Evolutionary conservation across 1,140 invertebrate species (phyloP).

Genomic region (Leptinotarsa texana): DNA sequence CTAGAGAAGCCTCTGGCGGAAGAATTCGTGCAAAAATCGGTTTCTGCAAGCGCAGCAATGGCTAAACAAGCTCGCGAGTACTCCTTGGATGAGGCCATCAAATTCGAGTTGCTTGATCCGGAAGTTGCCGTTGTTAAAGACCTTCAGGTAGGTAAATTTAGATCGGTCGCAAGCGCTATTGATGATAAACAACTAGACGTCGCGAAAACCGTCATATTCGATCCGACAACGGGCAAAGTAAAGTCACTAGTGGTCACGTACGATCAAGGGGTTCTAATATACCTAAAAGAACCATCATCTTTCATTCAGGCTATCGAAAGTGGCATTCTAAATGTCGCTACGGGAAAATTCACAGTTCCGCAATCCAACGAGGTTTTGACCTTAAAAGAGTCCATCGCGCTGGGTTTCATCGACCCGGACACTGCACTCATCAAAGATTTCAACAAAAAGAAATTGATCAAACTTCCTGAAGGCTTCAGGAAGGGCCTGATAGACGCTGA

Average conservation of each 20-base stretch:
- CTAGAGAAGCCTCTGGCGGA: slow-evolving; percentile 69
- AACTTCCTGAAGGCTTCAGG: slow-evolving; percentile 82
- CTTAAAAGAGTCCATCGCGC: slow-evolving; percentile 80
- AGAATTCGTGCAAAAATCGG: slow-evolving; percentile 38
- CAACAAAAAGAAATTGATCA: slow-evolving; percentile 78
- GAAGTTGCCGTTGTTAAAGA: slow-evolving; percentile 77
- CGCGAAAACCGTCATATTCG: slow-evolving; percentile 66
- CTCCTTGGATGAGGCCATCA: slow-evolving; percentile 78
- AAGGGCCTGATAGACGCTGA: slow-evolving; percentile 86
- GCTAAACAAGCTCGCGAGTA: slow-evolving; percentile 65
- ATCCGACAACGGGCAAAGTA: slow-evolving; percentile 66
- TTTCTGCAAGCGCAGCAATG: slow-evolving; percentile 54
- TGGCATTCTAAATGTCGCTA: slow-evolving; percentile 70
- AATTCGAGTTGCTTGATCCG: slow-evolving; percentile 75
- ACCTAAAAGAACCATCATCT: slow-evolving; percentile 69
- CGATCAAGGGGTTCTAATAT: slow-evolving; percentile 73
- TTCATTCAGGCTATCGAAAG: slow-evolving; percentile 79
- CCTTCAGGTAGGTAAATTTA: slow-evolving; percentile 73
- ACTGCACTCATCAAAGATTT: slow-evolving; percentile 87
- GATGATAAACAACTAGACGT: slow-evolving; percentile 72
- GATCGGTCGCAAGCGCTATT: slow-evolving; percentile 72
- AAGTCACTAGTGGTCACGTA: slow-evolving; percentile 73
- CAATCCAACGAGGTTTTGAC: slow-evolving; percentile 70
- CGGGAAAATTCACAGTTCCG: slow-evolving; percentile 78
- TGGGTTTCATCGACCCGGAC: slow-evolving; percentile 84